A percentile compares a stretch with the other conserved stretches of the same genome.
These are phyloP conservation scores for Phylloscopus whistleri DNA, from an alignment of 2,113 vertebrate species.

Conservation along the genomic window DNA sequence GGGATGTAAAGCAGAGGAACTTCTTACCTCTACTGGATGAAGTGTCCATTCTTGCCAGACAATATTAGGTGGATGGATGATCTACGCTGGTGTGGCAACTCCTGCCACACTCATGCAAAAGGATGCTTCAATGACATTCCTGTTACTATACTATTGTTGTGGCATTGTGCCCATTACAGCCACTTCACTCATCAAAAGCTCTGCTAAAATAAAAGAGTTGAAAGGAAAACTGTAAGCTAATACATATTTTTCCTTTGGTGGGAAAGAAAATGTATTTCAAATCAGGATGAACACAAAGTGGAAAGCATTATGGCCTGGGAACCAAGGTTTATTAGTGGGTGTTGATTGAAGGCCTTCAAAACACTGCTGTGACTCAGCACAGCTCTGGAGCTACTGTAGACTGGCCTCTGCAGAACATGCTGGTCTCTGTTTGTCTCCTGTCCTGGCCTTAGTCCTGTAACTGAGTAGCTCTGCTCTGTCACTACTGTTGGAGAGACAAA, in stretches of 20 bases:
- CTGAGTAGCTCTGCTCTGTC: not conserved
- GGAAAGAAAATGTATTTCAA: not conserved
- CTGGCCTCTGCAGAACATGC: not conserved
- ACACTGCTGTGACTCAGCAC: not conserved
- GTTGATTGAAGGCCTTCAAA: not conserved
- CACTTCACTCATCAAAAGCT: not conserved
- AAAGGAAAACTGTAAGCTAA: not conserved
- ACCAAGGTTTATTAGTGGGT: not conserved
- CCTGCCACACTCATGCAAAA: not conserved
- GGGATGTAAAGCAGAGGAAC: not conserved
- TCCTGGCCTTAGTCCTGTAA: not conserved
- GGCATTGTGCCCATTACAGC: not conserved
- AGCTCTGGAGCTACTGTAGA: not conserved
- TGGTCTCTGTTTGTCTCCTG: not conserved
- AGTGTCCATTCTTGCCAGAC: not conserved
- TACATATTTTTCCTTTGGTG: not conserved
- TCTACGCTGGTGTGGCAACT: not conserved
- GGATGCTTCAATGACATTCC: not conserved
- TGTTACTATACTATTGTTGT: not conserved
- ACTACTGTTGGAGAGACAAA: not conserved
- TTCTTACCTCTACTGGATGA: not conserved
- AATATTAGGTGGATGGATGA: not conserved
- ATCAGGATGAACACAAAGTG: not conserved
- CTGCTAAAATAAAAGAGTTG: not conserved
- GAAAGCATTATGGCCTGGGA: not conserved